phyloP scores from a whole-genome alignment of 2,113 vertebrate genomes.

The Onychostruthus taczanowskii region DNA sequence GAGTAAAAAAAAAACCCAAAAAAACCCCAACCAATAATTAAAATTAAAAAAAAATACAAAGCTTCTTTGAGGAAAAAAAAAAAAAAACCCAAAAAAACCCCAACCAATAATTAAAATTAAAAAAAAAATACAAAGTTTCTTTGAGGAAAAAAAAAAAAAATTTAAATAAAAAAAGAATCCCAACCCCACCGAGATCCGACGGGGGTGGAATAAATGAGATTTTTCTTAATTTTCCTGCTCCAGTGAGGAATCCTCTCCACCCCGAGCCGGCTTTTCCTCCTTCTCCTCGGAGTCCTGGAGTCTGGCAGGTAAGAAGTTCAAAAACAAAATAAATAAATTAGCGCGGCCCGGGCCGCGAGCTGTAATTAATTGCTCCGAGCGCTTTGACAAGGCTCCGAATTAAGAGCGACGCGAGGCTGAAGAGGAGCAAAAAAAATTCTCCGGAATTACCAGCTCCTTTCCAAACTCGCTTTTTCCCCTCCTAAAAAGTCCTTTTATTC shows the following conservation, averaged over 20 bases:
- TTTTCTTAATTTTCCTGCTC: conserved; percentile 29
- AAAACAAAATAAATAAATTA: background rate
- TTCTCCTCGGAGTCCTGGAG: conserved; percentile 9
- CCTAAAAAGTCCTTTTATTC: no score
- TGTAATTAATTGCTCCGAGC: no score
- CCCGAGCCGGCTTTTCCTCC: background rate
- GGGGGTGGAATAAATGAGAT: conserved; percentile 4
- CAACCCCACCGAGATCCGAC: background rate
- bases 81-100: no score
- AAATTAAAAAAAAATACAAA: background rate
- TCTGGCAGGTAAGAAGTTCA: conserved; percentile 75
- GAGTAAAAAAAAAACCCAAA: background rate
- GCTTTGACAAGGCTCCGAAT: no score
- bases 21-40: background rate
- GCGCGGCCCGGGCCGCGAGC: background rate
- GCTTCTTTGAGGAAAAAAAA: background rate
- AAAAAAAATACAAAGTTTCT: background rate
- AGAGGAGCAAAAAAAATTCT: no score
- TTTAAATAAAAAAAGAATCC: background rate
- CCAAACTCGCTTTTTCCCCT: no score
- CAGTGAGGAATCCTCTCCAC: background rate
- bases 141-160: background rate
- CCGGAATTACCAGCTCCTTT: no score
- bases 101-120: background rate
- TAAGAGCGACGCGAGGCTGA: no score